Evolutionary conservation across 2,113 vertebrate species (phyloP).

Genomic region (Seriola dumerili): DNA sequence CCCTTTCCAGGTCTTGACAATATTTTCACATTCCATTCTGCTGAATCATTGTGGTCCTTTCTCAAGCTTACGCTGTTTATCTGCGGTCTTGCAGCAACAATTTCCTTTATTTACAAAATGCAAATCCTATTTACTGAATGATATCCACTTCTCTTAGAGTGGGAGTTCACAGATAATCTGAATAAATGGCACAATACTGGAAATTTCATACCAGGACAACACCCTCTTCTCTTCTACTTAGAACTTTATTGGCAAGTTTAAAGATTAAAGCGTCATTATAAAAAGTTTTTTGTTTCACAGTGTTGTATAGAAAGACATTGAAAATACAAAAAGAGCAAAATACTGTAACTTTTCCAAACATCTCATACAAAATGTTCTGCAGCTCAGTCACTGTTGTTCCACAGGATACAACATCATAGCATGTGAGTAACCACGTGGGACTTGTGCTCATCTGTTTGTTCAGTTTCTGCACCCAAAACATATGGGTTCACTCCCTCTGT

Average conservation of each 20-base stretch:
- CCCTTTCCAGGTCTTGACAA: slow-evolving; percentile 36
- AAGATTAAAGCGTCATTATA: slow-evolving; percentile 38
- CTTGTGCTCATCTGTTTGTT: slow-evolving; percentile 51
- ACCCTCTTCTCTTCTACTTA: slow-evolving; percentile 2
- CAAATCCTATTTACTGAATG: not conserved
- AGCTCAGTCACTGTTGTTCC: slow-evolving; percentile 43
- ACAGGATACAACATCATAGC: slow-evolving; percentile 58
- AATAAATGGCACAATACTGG: not conserved
- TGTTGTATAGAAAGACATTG: slow-evolving; percentile 22
- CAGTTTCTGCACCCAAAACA: slow-evolving; percentile 55
- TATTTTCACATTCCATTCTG: slow-evolving; percentile 53
- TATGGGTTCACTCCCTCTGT: slow-evolving; percentile 49
- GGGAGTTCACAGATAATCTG: not conserved
- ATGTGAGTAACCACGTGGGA: slow-evolving; percentile 34
- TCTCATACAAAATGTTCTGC: slow-evolving; percentile 41
- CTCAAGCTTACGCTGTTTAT: slow-evolving; percentile 29
- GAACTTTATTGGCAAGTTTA: slow-evolving; percentile 70
- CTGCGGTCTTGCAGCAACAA: not conserved
- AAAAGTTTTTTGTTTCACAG: slow-evolving; percentile 65
- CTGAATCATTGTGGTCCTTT: slow-evolving; percentile 34
- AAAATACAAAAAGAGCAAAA: slow-evolving; percentile 40
- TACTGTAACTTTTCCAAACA: slow-evolving; percentile 47
- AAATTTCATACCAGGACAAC: not conserved
- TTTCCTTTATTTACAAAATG: slow-evolving; percentile 26
- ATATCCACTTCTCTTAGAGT: not conserved